Percentiles rank a stretch among this genome's conserved stretches.
Evolutionary conservation across 2,888 invertebrate species (phyloP).

Genomic region (Tanytarsus gracilentus): DNA sequence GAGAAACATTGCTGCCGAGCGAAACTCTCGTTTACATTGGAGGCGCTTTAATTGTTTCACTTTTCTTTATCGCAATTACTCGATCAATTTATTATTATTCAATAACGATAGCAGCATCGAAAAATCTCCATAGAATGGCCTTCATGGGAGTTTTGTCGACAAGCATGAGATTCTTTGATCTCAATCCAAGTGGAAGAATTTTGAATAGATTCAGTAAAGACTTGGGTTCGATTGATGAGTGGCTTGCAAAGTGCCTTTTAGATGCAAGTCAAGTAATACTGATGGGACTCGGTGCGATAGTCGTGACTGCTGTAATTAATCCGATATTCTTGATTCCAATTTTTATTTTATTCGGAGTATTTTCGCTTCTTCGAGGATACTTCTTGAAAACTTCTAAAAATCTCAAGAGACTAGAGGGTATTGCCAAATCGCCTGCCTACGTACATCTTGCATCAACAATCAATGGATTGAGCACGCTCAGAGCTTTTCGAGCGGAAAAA

Average conservation of each 20-base stretch:
- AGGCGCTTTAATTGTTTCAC: constrained; percentile 1
- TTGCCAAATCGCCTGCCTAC: constrained; percentile 68
- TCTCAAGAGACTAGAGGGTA: constrained; percentile 56
- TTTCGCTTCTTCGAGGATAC: constrained; percentile 50
- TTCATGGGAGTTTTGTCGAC: constrained; percentile 46
- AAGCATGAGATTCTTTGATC: constrained; percentile 68
- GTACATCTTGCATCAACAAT: constrained; percentile 66
- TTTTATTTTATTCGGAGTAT: constrained; percentile 48
- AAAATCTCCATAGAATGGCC: constrained; percentile 60
- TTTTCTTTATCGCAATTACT: constrained; percentile 10
- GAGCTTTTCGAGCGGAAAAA: constrained; percentile 57
- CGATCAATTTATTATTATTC: constrained; percentile 47
- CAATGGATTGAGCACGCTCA: constrained; percentile 63
- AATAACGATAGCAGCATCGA: constrained; percentile 55
- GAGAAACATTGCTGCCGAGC: background rate
- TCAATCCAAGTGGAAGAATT: constrained; percentile 71
- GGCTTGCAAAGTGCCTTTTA: constrained; percentile 58
- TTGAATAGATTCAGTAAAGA: constrained; percentile 76
- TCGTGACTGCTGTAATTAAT: constrained; percentile 54
- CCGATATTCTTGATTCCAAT: constrained; percentile 53
- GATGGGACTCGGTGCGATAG: constrained; percentile 48
- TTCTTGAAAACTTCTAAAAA: constrained; percentile 62
- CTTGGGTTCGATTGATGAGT: constrained; percentile 70
- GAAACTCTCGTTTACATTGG: constrained; percentile 7
- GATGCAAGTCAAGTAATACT: constrained; percentile 52